Conservation (phyloP, 2,888 invertebrate species). For the Noctua pronuba region DNA sequence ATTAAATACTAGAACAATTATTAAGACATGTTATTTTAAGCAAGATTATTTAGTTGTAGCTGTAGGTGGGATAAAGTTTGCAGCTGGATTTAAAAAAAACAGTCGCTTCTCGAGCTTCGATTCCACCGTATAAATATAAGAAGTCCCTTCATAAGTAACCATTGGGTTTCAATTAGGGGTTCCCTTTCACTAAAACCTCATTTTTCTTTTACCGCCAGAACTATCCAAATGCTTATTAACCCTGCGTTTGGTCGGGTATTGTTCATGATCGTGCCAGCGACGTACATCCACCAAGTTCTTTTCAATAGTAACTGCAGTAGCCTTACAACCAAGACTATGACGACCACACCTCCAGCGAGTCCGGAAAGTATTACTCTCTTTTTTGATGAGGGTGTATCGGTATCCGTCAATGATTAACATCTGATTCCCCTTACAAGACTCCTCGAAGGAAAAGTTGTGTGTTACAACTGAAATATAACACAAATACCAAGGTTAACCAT, state of each 20-base stretch:
- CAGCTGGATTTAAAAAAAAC: too few relatives aligned
- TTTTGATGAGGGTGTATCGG: slow-evolving; percentile 30
- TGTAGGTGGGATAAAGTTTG: too few relatives aligned
- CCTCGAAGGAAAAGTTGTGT: slow-evolving; percentile 17
- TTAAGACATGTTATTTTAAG: not conserved
- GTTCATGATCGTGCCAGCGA: slow-evolving; percentile 5
- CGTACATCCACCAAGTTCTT: not conserved
- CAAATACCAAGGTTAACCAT: not conserved
- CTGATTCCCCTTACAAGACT: slow-evolving; percentile 32
- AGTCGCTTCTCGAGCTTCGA: too few relatives aligned
- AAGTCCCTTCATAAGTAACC: too few relatives aligned
- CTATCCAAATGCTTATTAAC: not conserved
- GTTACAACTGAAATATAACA: slow-evolving; percentile 40
- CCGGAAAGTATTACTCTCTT: not conserved
- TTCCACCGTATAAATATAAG: too few relatives aligned
- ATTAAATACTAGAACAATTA: not conserved
- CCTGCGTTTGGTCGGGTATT: not conserved
- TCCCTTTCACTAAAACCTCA: too few relatives aligned
- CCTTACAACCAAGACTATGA: slow-evolving; percentile 51
- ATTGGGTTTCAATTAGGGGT: too few relatives aligned
- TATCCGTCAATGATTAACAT: slow-evolving; percentile 55
- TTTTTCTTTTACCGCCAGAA: not conserved
- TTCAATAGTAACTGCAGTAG: slow-evolving; percentile 37
- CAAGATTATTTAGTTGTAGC: not conserved
- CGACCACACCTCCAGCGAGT: slow-evolving; percentile 42